Base-by-base conservation (phyloP, 1,140 invertebrate genomes). In the Leptinotarsa lineolata region DNA sequence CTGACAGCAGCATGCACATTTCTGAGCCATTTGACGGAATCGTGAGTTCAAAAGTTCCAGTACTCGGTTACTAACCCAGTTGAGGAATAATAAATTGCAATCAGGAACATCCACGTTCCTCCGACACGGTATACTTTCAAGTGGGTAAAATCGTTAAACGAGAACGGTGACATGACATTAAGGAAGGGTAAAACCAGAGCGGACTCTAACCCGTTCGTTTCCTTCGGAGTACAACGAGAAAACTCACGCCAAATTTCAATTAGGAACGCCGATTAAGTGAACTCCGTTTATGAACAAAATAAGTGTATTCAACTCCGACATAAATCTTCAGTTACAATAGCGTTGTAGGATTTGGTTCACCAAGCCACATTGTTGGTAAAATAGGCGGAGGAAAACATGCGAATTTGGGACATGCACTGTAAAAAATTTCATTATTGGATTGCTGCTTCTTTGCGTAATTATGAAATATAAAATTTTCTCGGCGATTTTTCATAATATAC, bases 231-330 rank as follows among this genome's bases (percentile, higher is more conserved):
- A 64, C 69, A 69, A 72, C 66, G 70, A 61, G 70, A 69, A 72
- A 59, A 72, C 70, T 39, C 74, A 75, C 74, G 74, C 71, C 74
- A 75, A 75, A 75, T 75, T 75, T 75, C 74, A 75, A 75, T 75
- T 75, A 75, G 68, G 74, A 65, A 67, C 70, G 58, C 54, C 66
- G 74, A 75, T 75, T 75, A 75, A 75, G 74, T 72, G 60, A 72
- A 70, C 66, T 60, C 70, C 70, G 74, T 65, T 75, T 75, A 75
- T 72, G 74, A 75, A 72, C 74, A 70, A 75, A 75, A 75, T 75
- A 75, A 75, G 70, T 72, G 65, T 66, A 72, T 70, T 72, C 70
- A 68, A 61, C 74, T 68, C 59, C 66, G 16, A 68, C 74, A 70
- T 75, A 75, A 75, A 75, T 75, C 74, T 75, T 75, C 71, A 44